phyloP scores from a whole-genome alignment of 2,888 invertebrate species.

The Trilocha varians region DNA sequence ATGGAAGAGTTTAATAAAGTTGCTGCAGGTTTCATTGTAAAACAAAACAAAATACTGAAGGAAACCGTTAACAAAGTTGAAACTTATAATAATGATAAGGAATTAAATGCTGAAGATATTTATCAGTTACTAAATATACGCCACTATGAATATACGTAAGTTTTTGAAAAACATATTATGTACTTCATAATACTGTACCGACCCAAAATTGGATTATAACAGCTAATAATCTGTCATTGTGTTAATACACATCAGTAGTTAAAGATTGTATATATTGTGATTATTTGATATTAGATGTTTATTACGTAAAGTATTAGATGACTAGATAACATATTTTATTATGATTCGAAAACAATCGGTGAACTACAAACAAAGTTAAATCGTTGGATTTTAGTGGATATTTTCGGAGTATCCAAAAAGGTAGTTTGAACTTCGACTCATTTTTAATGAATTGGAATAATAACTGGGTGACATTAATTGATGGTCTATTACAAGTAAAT shows the following conservation, averaged over 20 bases:
- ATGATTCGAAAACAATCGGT: no score
- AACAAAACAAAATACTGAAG: background rate
- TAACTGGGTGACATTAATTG: conserved; percentile 86
- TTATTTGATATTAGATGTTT: no score
- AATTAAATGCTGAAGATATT: conserved; percentile 18
- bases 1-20: conserved; percentile 5
- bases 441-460: conserved; percentile 16
- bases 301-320: no score
- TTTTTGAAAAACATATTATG: no score
- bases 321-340: no score
- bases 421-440: background rate
- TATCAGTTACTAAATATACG: conserved; percentile 22
- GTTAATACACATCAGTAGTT: no score
- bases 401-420: conserved; percentile 4
- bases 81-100: background rate
- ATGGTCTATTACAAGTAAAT: conserved; percentile 84
- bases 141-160: conserved; percentile 24
- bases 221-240: no score
- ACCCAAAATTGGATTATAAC: no score
- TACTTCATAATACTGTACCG: no score
- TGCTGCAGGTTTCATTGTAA: conserved; percentile 8
- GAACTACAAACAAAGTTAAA: no score
- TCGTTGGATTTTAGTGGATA: conserved; percentile 1
- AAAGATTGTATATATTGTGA: no score
- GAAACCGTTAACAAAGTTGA: no score